Base-by-base conservation (phyloP, 2,888 invertebrate species). In the Panzeria rudis region DNA sequence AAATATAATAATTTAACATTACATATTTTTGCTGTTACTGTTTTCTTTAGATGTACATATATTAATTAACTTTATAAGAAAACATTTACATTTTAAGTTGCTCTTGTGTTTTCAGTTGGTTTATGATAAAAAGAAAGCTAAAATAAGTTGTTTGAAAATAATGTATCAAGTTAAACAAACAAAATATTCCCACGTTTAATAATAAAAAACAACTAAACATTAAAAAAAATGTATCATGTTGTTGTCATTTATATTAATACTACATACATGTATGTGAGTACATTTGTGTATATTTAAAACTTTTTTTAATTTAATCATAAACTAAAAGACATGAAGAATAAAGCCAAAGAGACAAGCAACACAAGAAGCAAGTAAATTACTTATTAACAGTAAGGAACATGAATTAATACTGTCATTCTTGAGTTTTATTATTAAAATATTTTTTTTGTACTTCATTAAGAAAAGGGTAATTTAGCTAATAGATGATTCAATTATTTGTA, bases 131-230 rank as follows among this genome's bases (percentile, higher is more conserved):
- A 85, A 78, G 77, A 81, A 85, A 85, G 61, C 72, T 66, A 23
- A 80, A 71, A 23, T 50, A 84, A 80, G 61, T 78, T 78, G 73
- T 38, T 77, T 59, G 66, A 59, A 76, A 44, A 32, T 71, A 61
- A 64, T 25, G 25, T 64, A 50, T 47, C 32, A 15, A 66, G 69
- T 41, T 50, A 52, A 68, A 47, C 13, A 78, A 50, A 61, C 72
- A 66, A 84, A 64, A 75, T 75, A 79, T 82, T 85, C 85, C 85
- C 85, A 85, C 85, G 85, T 85, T 85, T 82, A 79, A 85, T 85
- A 52, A 85, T 56, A 64, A 81, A 77, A 66, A 64, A 64, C 64
- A 72, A 56, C 32, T 25, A 75, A 79, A 82, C 71, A 83, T 72
- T 56, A 73, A 71, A 56, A 71, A 56, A 71, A 76, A 71, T 83